Percentiles rank a stretch among this genome's conserved stretches.
phyloP scores from a whole-genome alignment of 1,140 invertebrate genomes.

The Eubasilissa regina region DNA sequence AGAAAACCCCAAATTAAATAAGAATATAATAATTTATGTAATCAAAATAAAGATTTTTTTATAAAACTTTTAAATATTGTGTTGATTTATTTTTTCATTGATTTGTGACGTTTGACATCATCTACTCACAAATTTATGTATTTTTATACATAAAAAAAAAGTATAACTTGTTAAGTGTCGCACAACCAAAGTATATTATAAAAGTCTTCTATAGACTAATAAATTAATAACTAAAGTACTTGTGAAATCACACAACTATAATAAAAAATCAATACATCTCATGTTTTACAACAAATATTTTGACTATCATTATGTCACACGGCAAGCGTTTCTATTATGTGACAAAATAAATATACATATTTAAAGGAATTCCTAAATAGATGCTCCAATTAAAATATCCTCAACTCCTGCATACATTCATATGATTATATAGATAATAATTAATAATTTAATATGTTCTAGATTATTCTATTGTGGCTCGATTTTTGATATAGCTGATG shows the following conservation, averaged over 20 bases:
- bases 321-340: constrained; percentile 27
- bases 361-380: background rate
- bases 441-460: no score
- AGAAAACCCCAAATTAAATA: no score
- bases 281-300: constrained; percentile 11
- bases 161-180: constrained; percentile 27
- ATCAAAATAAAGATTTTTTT: no score
- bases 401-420: no score
- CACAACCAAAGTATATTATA: constrained; percentile 41
- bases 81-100: background rate
- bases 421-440: no score
- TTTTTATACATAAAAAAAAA: constrained; percentile 20
- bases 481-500: no score
- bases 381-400: no score
- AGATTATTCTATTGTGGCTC: no score
- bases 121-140: constrained; percentile 2
- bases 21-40: no score
- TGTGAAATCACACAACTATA: constrained; percentile 6
- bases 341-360: constrained; percentile 34
- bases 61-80: no score
- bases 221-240: constrained; percentile 4
- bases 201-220: constrained; percentile 10
- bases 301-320: constrained; percentile 34
- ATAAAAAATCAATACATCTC: constrained; percentile 30
- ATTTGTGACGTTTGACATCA: constrained; percentile 34